Evolutionary conservation across 2,888 invertebrate species (phyloP), one percentile per base, ranked within the genome.

Genomic region (Idaea aversata): DNA sequence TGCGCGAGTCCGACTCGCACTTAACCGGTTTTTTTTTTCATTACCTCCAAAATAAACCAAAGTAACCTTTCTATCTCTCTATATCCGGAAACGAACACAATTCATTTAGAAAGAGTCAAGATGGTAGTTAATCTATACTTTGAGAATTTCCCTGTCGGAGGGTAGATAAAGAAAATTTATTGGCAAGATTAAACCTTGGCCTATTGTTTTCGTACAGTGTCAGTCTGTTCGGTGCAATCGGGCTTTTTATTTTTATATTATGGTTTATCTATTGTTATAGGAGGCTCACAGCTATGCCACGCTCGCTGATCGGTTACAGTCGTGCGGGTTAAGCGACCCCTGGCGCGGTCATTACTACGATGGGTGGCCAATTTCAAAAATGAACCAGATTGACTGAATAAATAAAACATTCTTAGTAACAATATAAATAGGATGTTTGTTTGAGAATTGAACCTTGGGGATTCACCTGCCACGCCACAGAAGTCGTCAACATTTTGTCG

Each of bases 101-200:
- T 47, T 47, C 47, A 47, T 47, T 47, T 47, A 47, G 47, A 47
- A 47, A 47, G 47, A 47, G 47, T 47, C 47, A 47, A 47, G 47
- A 47, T 47, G 47, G 47, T 47, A 47, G 47, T 47, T 47, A 47
- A 47, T 47, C 47, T 47, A 47, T 47, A 47, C 47, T 47, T 47
- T 10, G 47, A 47, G 47, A 47, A 47, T 47, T 47, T 47, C 47
- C 47, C 47, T 10, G 47, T 47, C 47, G 13, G 47, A 47, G 78
- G 74, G 76, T 77, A 85, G 87, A 88, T 88, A 87, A 87, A 85
- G 83, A 80, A 84, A 90, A 91, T 91, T 91, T 91, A 91, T 88
- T 88, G 89, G 82, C 75, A 61, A 88, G 91, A 91, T 91, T 89
- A 90, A 86, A 86, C 80, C 81, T 72, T 64, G 66, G 72, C 74